A percentile compares a stretch with the other conserved stretches of the same genome.
Evolutionary conservation across 2,113 vertebrate genomes (phyloP).

Genomic region (Archocentrus centrarchus): DNA sequence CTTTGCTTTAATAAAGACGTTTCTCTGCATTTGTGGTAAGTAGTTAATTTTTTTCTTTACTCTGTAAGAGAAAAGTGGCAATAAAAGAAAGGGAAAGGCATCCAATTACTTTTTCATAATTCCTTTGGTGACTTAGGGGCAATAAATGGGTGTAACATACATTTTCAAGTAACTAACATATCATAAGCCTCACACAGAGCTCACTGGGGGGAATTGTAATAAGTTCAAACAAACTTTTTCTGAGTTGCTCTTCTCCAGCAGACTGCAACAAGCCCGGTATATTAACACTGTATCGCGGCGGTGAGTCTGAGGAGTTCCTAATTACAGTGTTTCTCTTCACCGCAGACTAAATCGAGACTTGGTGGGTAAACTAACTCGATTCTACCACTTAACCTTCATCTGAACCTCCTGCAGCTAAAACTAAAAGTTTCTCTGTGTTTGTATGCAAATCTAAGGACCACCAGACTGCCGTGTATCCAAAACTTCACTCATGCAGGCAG

Average conservation of each 20-base stretch:
- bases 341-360: conserved; percentile 75
- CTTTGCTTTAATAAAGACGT: background rate
- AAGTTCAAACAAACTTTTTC: background rate
- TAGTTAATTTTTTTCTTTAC: background rate
- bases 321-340: conserved; percentile 72
- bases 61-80: background rate
- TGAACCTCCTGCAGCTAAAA: conserved; percentile 46
- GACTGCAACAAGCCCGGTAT: conserved; percentile 21
- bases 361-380: conserved; percentile 73
- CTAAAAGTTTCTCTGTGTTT: conserved; percentile 66
- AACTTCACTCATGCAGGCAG: background rate
- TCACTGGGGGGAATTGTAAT: background rate
- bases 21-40: background rate
- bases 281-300: conserved; percentile 48
- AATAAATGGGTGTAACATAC: background rate
- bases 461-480: background rate
- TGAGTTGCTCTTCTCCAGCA: conserved; percentile 19
- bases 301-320: conserved; percentile 70
- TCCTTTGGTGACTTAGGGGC: background rate
- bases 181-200: background rate
- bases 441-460: conserved; percentile 61
- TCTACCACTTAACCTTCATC: conserved; percentile 73
- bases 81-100: background rate
- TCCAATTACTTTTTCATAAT: background rate
- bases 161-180: background rate